Base-by-base conservation (phyloP, 2,888 invertebrate species). In the Beris chalybata region DNA sequence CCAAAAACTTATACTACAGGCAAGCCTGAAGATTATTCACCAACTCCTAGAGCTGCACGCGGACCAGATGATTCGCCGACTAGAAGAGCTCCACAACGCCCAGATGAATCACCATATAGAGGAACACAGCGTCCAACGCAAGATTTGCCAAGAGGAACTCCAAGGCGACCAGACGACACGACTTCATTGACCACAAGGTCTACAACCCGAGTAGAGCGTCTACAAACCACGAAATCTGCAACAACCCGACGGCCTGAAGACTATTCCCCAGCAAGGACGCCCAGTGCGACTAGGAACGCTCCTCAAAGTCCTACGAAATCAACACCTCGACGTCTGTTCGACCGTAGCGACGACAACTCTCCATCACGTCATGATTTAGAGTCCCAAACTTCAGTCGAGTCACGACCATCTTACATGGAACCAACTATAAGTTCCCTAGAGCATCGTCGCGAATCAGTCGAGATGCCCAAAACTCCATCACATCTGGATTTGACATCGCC, bases 391-490 rank as follows among this genome's bases (percentile, higher is more conserved):
- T 52, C 50, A 29, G 15, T 12, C 12, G 52, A 61, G 5, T 15
- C 61, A 9, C 75, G 77, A 61, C 81, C 81, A 11, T 80, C 80
- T 5, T 81, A 81, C 66, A 81, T 81, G 81, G 80, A 79, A 63
- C 81, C 79, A 54, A 81, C 81, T 12, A 76, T 78, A 61, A 76
- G 79, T 56, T 81, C 81, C 0, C 68, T 80, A 47, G 81, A 81
- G 69, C 81, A 81, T 0, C 71, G 79, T 12, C 76, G 77, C 6
- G 79, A 80, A 56, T 80, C 80, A 0, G 69, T 78, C 38, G 79
- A 79, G 70, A 83, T n/a, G 3, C 32, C 15, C 1, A 54, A 9
- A 7, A 31, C 54, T 30, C n/a, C 4, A 1, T 48, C 50, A 4
- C 50, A 32, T 31, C 45, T 12, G 4, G 59, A 38, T 64, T 68